Conservation (phyloP, 1,140 invertebrate species). For the Stenopsyche tienmushanensis region DNA sequence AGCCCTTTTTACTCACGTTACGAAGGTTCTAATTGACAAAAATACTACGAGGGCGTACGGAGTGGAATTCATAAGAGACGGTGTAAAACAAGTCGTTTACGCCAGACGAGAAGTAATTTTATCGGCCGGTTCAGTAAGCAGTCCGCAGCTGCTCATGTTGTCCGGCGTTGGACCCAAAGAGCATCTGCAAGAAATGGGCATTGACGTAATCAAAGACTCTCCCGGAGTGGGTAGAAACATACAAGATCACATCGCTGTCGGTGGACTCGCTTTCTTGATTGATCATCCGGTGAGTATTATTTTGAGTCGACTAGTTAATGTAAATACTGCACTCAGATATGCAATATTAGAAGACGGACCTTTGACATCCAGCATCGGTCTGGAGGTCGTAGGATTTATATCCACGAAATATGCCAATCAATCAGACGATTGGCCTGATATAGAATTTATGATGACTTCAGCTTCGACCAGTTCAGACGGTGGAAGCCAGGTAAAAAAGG, state of each 20-base stretch:
- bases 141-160: constrained; percentile 81
- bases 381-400: constrained; percentile 83
- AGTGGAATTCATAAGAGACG: constrained; percentile 74
- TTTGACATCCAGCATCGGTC: constrained; percentile 76
- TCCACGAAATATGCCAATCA: constrained; percentile 83
- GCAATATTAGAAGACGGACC: constrained; percentile 78
- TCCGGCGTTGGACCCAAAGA: constrained; percentile 76
- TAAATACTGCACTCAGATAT: constrained; percentile 75
- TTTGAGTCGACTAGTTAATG: constrained; percentile 72
- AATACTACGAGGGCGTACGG: constrained; percentile 69
- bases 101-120: constrained; percentile 78
- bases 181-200: constrained; percentile 68
- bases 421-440: constrained; percentile 85
- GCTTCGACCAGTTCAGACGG: constrained; percentile 76
- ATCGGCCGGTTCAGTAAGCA: constrained; percentile 74
- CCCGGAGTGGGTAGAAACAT: constrained; percentile 79
- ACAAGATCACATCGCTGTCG: constrained; percentile 82
- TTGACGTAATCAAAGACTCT: constrained; percentile 68
- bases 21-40: constrained; percentile 74
- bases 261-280: constrained; percentile 76
- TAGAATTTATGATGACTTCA: constrained; percentile 86
- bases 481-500: constrained; percentile 71
- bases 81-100: constrained; percentile 62
- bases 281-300: constrained; percentile 77
- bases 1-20: constrained; percentile 73